A percentile compares a stretch with the other conserved stretches of the same genome.
Evolutionary conservation across 2,113 vertebrate species (phyloP).

Genomic region (Puma concolor): DNA sequence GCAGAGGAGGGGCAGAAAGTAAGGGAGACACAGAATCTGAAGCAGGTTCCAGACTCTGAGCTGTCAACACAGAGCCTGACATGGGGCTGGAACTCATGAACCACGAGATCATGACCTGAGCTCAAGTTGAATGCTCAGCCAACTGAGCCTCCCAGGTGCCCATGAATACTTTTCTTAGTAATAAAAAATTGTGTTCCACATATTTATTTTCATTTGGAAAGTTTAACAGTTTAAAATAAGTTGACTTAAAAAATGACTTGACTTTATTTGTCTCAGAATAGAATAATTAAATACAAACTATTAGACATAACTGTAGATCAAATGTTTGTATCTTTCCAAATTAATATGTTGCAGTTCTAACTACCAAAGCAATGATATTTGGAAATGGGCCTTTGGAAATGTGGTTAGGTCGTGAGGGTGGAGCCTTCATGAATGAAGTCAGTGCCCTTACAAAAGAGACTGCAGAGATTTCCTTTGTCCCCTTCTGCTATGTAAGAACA

Average conservation of each 20-base stretch:
- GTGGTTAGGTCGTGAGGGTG: background rate
- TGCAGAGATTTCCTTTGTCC: background rate
- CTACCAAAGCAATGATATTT: background rate
- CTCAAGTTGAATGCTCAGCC: too few relatives aligned
- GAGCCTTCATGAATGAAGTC: background rate
- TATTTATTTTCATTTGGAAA: background rate
- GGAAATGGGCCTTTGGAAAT: background rate
- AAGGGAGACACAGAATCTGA: too few relatives aligned
- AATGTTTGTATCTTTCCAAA: background rate
- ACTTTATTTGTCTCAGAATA: background rate
- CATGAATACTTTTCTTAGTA: background rate
- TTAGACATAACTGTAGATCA: background rate
- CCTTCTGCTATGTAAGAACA: background rate
- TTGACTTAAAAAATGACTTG: background rate
- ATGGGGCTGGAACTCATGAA: too few relatives aligned
- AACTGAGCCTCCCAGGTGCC: too few relatives aligned
- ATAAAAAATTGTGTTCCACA: background rate
- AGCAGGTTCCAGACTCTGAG: too few relatives aligned
- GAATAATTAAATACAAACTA: background rate
- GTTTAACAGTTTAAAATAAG: background rate
- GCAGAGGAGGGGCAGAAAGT: too few relatives aligned
- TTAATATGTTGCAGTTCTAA: background rate
- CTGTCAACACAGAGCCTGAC: too few relatives aligned
- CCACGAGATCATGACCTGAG: too few relatives aligned
- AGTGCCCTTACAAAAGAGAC: background rate